Conservation (phyloP, 2,888 invertebrate genomes). For the Elmis aenea region DNA sequence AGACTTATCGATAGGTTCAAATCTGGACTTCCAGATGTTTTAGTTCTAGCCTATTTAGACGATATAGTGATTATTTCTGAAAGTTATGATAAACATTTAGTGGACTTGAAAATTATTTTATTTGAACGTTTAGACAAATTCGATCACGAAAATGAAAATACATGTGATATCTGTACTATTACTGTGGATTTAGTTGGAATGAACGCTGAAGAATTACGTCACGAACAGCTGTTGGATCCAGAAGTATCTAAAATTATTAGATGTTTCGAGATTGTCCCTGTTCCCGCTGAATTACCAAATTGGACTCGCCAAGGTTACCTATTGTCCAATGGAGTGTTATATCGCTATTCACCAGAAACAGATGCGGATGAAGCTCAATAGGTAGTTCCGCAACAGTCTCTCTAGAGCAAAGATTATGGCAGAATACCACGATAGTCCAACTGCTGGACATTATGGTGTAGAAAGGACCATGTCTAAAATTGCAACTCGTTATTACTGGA, state of each 20-base stretch:
- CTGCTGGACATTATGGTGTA: slow-evolving; percentile 30
- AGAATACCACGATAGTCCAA: slow-evolving; percentile 25
- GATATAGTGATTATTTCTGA: slow-evolving; percentile 27
- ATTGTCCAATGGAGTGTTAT: neutral
- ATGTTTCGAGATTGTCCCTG: too few species aligned
- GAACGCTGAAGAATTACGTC: slow-evolving; percentile 2
- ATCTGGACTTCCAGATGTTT: slow-evolving; percentile 19
- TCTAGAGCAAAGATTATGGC: slow-evolving; percentile 8
- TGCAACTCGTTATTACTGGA: too few species aligned
- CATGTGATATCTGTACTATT: slow-evolving; percentile 20
- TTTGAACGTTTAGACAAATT: slow-evolving; percentile 20
- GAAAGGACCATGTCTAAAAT: too few species aligned
- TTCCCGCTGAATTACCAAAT: neutral
- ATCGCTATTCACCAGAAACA: slow-evolving; percentile 7
- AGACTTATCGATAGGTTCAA: slow-evolving; percentile 26
- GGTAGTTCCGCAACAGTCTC: slow-evolving; percentile 23
- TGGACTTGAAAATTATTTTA: slow-evolving; percentile 19
- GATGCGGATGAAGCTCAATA: slow-evolving; percentile 28
- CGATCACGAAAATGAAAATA: slow-evolving; percentile 19
- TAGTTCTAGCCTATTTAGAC: slow-evolving; percentile 26
- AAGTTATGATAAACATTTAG: slow-evolving; percentile 23
- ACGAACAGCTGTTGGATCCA: slow-evolving; percentile 17
- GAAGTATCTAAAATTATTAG: slow-evolving; percentile 17
- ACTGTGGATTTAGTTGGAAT: slow-evolving; percentile 11
- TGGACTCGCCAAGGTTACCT: slow-evolving; percentile 1